These are phyloP conservation scores for Poeciliopsis turneri DNA, from an alignment of 2,797 vertebrate genomes.

Conservation along the genomic window DNA sequence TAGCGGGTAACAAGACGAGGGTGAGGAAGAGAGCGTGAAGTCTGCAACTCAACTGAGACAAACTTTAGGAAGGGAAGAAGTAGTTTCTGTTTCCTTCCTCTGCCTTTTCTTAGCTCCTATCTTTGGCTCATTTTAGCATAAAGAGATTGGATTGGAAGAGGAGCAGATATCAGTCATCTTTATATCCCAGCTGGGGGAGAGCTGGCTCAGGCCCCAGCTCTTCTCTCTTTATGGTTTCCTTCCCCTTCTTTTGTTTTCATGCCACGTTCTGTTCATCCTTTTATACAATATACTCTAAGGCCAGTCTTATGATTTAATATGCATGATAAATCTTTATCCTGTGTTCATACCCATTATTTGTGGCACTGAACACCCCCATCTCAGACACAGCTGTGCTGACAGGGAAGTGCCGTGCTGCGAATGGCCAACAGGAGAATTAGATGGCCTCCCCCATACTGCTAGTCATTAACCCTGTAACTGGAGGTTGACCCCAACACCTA, in stretches of 20 bases:
- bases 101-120: constrained; percentile 67
- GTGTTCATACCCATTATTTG: constrained; percentile 79
- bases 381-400: constrained; percentile 52
- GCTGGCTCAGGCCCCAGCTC: constrained; percentile 69
- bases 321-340: constrained; percentile 82
- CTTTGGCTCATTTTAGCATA: constrained; percentile 73
- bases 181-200: constrained; percentile 80
- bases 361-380: constrained; percentile 65
- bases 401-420: constrained; percentile 60
- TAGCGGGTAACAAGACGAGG: constrained; percentile 52
- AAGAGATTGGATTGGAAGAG: constrained; percentile 79
- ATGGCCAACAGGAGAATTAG: constrained; percentile 58
- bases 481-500: constrained; percentile 58
- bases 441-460: constrained; percentile 63
- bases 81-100: constrained; percentile 60
- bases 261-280: constrained; percentile 73
- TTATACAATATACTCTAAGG: constrained; percentile 78
- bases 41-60: constrained; percentile 72
- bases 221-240: constrained; percentile 76
- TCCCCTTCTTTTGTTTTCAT: constrained; percentile 79
- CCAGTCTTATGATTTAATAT: constrained; percentile 81
- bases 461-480: constrained; percentile 79
- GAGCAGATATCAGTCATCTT: constrained; percentile 83
- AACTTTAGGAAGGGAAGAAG: constrained; percentile 63
- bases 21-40: constrained; percentile 59